Base-by-base conservation (phyloP, 2,888 invertebrate species). In the Tachina fera region DNA sequence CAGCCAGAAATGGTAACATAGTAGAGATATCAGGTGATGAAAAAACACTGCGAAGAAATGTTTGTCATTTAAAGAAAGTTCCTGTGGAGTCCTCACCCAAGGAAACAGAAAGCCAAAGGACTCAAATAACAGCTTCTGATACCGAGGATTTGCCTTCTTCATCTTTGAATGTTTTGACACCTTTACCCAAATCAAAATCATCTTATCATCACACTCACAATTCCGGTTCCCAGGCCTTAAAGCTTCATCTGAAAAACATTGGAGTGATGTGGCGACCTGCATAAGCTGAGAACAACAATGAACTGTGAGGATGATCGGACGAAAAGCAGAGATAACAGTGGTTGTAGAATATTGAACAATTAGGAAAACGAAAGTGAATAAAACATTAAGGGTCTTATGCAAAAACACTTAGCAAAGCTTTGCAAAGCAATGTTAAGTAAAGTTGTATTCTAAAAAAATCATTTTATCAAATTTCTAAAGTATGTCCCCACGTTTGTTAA, bases 211-310 rank as follows among this genome's bases (percentile, higher is more conserved):
- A 51, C 70, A 45, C 60, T 67, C 67, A 56, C 31, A 71, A 45
- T 58, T 80, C 70, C 71, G 72, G 72, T 51, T 75, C 45, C 77
- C 53, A 74, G 70, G 68, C 72, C 56, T 78, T 84, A 61, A 84
- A 75, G 61, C 75, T 84, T 47, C 84, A 82, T 72, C 87, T 81
- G 70, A 81, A 81, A 81, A 86, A 84, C 41, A 74, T 84, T 63
- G 78, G 80, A 81, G 83, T 74, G 77, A 79, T 84, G 77, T 83
- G 82, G 82, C 84, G 65, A 78, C 79, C 80, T 41, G 65, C 75
- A 76, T 56, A 76, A 58, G 61, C 61, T 47, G 51, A 51, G 49
- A 63, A 70, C 19, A 19, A 31, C 31, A 31, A 3, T 31, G 31
- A 31, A 2, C 3, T 31, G 31, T 31, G 31, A 31, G 3, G 31